Evolutionary conservation across 2,888 invertebrate genomes (phyloP).

Genomic region (Peribatodes rhomboidaria): DNA sequence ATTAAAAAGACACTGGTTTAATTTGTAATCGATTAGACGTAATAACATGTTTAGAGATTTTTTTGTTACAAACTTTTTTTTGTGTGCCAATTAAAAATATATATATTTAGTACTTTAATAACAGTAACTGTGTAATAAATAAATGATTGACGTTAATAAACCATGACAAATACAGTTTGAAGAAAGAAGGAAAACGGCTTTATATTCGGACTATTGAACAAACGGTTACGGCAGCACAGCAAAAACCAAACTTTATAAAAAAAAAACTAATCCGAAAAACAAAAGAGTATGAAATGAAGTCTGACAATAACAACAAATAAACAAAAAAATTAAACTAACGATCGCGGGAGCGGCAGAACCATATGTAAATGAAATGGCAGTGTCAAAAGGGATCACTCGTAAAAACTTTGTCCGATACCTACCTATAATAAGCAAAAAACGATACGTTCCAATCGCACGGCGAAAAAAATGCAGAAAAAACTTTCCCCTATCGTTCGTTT

Average conservation of each 20-base stretch:
- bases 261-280: background rate
- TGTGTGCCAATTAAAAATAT: too few species aligned
- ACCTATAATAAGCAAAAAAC: conserved; percentile 56
- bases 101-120: too few species aligned
- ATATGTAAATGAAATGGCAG: conserved; percentile 55
- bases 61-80: background rate
- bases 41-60: too few species aligned
- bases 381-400: conserved; percentile 57
- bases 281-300: too few species aligned
- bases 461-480: conserved; percentile 58
- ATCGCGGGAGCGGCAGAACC: conserved; percentile 45
- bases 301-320: too few species aligned
- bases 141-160: background rate
- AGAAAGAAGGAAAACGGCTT: background rate
- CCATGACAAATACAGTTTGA: background rate
- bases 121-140: too few species aligned
- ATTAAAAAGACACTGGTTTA: too few species aligned
- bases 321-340: conserved; percentile 51
- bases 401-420: conserved; percentile 55
- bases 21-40: background rate
- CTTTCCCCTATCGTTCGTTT: conserved; percentile 49
- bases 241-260: background rate
- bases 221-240: background rate
- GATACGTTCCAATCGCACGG: conserved; percentile 46
- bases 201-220: too few species aligned